Conservation (phyloP, 2,113 vertebrate genomes). For the Triplophysa rosa region DNA sequence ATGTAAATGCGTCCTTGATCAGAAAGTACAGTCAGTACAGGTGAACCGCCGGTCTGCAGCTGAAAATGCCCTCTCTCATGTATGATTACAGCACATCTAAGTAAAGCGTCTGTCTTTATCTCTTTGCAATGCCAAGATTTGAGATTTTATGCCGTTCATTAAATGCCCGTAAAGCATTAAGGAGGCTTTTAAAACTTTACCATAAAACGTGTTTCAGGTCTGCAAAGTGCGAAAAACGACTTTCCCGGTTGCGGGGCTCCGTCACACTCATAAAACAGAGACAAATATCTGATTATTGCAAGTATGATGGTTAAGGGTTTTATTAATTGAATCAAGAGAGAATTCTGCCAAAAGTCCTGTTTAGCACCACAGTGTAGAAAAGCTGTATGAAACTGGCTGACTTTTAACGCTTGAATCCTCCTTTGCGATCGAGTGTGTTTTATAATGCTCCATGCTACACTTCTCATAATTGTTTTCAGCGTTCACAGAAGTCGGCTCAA, state of each 20-base stretch:
- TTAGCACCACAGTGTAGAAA: constrained; percentile 34
- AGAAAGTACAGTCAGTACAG: constrained; percentile 53
- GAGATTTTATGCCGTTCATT: constrained; percentile 70
- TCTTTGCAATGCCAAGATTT: constrained; percentile 50
- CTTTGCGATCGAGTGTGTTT: constrained; percentile 37
- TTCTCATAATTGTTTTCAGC: constrained; percentile 36
- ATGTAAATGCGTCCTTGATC: constrained; percentile 48
- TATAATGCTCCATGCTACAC: constrained; percentile 33
- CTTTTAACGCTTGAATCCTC: constrained; percentile 8
- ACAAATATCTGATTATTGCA: constrained; percentile 54
- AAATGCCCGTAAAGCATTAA: constrained; percentile 69
- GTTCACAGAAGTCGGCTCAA: constrained; percentile 1
- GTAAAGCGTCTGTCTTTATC: constrained; percentile 62
- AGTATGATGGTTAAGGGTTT: constrained; percentile 39
- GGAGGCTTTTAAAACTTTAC: constrained; percentile 64
- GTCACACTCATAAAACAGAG: constrained; percentile 54
- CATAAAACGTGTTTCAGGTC: constrained; percentile 67
- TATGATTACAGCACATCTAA: constrained; percentile 69
- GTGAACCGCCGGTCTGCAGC: constrained; percentile 61
- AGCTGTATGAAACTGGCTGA: not conserved
- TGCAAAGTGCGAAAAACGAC: constrained; percentile 62
- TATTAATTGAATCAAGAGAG: constrained; percentile 44
- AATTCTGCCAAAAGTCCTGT: constrained; percentile 16
- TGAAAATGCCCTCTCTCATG: constrained; percentile 57
- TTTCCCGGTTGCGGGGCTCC: constrained; percentile 38